A percentile compares a stretch with the other conserved stretches of the same genome.
These are phyloP conservation scores for Anthopleura xanthogrammica DNA, from an alignment of 92 coral and sea anemone genomes.

Conservation along the genomic window DNA sequence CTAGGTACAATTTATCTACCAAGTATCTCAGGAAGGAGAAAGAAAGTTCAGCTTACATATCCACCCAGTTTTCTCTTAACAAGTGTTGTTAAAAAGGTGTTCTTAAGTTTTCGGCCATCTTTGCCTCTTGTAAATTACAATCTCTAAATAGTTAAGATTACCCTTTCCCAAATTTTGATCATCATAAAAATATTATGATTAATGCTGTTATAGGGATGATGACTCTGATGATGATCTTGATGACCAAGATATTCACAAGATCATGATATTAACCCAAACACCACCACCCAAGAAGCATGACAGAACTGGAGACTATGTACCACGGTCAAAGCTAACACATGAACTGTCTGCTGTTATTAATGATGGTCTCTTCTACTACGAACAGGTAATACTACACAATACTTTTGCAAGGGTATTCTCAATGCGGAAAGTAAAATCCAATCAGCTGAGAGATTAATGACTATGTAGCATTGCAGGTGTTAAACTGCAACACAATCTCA, in stretches of 20 bases:
- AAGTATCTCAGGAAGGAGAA: too few relatives aligned
- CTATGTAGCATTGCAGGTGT: too few relatives aligned
- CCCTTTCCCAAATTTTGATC: too few relatives aligned
- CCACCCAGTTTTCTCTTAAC: too few relatives aligned
- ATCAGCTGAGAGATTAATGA: too few relatives aligned
- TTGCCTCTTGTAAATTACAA: too few relatives aligned
- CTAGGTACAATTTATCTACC: too few relatives aligned
- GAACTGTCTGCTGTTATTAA: constrained; percentile 91
- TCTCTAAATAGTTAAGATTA: too few relatives aligned
- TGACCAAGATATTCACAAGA: constrained; percentile 91
- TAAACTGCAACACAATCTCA: too few relatives aligned
- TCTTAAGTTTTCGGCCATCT: too few relatives aligned
- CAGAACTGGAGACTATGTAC: constrained; percentile 90
- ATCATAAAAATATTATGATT: background rate
- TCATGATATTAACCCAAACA: constrained; percentile 97
- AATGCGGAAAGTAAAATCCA: background rate
- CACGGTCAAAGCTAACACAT: constrained; percentile 85
- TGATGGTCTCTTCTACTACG: constrained; percentile 96
- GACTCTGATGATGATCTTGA: constrained; percentile 98
- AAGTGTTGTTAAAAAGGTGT: too few relatives aligned
- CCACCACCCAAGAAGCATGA: constrained; percentile 99
- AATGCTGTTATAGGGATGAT: constrained; percentile 72
- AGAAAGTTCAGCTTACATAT: too few relatives aligned
- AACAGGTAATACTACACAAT: constrained; percentile 58
- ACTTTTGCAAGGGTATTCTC: background rate